Evolutionary conservation across 2,888 invertebrate species (phyloP), one percentile per base, ranked within the genome.

Genomic region (Isotomurus palustris): DNA sequence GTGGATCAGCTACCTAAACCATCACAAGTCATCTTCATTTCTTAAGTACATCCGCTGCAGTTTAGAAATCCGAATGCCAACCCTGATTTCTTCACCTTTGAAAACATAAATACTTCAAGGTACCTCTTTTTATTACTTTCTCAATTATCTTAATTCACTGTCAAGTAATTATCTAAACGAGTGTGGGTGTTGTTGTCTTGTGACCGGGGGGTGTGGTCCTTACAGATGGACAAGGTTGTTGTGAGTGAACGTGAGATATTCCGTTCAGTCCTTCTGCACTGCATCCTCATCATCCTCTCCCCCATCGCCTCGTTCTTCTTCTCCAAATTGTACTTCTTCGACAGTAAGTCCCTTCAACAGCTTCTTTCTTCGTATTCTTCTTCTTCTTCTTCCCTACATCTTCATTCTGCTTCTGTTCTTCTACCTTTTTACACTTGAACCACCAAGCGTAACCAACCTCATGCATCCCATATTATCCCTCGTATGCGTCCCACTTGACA

Each of bases 281-380:
- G 85, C 74, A 76, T 86, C 55, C 78, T 87, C 58, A 88, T 90
- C 70, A 84, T 90, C 61, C 79, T 84, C 49, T 80, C 87, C 61
- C 90, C 90, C 24, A 83, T 90, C 45, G 69, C 83, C 25, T 82
- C 86, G 21, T 90, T 90, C 74, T 89, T 90, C 72, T 72, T 76
- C 10, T 79, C 83, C 28, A 89, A 89, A 76, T 74, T 79, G 47
- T 76, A 85, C 56, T 71, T 89, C 56, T 85, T 88, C 73, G 86
- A 89, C 78, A 82, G 83, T 77, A 76, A 82, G 65, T 76, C 82
- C 43, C 8, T 47, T 36, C 41, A 1, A 25, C 5, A 32, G 8
- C 10, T 40, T 19, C 17, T 25, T 49, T n/a, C n/a, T n/a, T n/a
- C n/a, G n/a, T n/a, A n/a, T n/a, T 32, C 10, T 14, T 10, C 35